Evolutionary conservation across 2,888 invertebrate genomes (phyloP).

Genomic region (Apomyelois bistriatella): DNA sequence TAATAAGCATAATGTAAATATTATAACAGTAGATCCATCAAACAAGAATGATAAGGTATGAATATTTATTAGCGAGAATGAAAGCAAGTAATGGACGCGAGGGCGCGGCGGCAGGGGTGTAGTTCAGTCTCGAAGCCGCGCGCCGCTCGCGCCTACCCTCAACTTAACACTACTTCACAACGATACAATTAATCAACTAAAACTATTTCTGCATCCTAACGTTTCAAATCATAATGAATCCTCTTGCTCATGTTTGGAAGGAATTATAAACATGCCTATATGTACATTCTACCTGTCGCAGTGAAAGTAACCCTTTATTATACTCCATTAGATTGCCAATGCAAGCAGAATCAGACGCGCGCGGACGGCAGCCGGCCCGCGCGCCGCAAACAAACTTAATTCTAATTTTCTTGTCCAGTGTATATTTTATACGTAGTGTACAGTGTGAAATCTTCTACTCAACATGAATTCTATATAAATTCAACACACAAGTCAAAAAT

Average conservation of each 20-base stretch:
- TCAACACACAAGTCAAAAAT: slow-evolving; percentile 34
- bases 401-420: slow-evolving; percentile 29
- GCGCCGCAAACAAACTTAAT: background rate
- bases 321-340: slow-evolving; percentile 47
- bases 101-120: slow-evolving; percentile 65
- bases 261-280: slow-evolving; percentile 70
- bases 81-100: slow-evolving; percentile 58
- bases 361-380: slow-evolving; percentile 22
- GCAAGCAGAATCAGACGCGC: slow-evolving; percentile 42
- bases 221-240: slow-evolving; percentile 63
- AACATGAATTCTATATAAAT: slow-evolving; percentile 40
- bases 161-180: slow-evolving; percentile 75
- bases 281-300: slow-evolving; percentile 58
- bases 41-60: slow-evolving; percentile 62
- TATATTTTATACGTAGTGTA: slow-evolving; percentile 30
- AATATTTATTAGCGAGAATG: slow-evolving; percentile 57
- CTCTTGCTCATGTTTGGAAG: slow-evolving; percentile 64
- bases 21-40: slow-evolving; percentile 63
- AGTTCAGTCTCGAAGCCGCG: slow-evolving; percentile 73
- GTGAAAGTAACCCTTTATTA: slow-evolving; percentile 51
- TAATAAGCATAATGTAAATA: slow-evolving; percentile 60
- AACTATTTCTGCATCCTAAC: slow-evolving; percentile 71
- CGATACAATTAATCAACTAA: slow-evolving; percentile 75
- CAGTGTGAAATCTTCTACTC: slow-evolving; percentile 37
- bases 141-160: slow-evolving; percentile 56